phyloP scores from a whole-genome alignment of 2,888 invertebrate genomes.

The Syrista parreyssii region DNA sequence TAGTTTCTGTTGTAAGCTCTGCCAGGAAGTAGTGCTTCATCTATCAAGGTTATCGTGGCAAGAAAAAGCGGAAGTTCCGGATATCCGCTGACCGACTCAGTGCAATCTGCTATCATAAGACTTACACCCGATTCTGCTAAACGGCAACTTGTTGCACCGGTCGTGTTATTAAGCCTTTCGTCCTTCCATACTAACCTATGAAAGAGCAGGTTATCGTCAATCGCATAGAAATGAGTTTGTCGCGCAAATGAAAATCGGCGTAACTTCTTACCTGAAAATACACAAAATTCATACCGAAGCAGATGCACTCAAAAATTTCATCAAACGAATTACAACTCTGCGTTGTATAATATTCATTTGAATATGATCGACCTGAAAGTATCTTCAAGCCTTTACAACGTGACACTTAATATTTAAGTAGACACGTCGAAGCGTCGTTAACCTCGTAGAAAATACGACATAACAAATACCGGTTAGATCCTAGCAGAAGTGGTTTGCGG shows the following conservation, averaged over 20 bases:
- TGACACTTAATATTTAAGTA: background rate
- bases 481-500: background rate
- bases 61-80: background rate
- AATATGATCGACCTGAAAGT: background rate
- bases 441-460: background rate
- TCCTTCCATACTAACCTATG: no score
- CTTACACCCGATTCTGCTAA: background rate
- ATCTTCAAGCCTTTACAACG: background rate
- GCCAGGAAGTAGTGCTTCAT: background rate
- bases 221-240: background rate
- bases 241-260: background rate
- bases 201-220: no score
- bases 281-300: background rate
- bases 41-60: background rate
- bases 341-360: background rate
- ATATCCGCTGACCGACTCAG: background rate
- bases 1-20: background rate
- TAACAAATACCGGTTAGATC: background rate
- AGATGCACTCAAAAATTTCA: background rate
- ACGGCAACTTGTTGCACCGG: conserved; percentile 2
- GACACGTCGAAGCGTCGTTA: background rate
- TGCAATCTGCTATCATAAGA: background rate
- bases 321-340: background rate
- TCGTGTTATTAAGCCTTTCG: background rate
- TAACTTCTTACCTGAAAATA: background rate